Conservation (phyloP, 1,140 invertebrate species). For the Aporrectodea caliginosa region DNA sequence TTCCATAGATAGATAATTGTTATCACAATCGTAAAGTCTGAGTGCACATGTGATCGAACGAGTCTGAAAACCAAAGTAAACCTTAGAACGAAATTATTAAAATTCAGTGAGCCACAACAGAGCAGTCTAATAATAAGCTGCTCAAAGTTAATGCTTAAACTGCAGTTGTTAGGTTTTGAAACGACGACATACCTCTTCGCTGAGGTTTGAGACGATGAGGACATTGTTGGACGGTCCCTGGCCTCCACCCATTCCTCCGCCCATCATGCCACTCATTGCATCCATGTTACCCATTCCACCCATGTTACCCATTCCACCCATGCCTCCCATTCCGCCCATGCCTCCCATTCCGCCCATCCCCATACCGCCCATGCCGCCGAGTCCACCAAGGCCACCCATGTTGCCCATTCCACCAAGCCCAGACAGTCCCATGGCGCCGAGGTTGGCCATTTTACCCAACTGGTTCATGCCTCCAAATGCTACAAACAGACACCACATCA, state of each 20-base stretch:
- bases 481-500: background rate
- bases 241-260: background rate
- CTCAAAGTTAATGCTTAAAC: background rate
- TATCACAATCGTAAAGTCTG: background rate
- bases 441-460: background rate
- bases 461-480: background rate
- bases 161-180: background rate
- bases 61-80: background rate
- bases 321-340: background rate
- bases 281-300: background rate
- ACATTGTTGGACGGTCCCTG: constrained; percentile 33
- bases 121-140: background rate
- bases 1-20: no score
- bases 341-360: background rate
- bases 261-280: background rate
- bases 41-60: background rate
- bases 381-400: constrained; percentile 12
- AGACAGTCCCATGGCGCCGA: background rate
- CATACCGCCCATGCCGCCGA: constrained; percentile 1
- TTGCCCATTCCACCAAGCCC: background rate
- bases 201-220: constrained; percentile 53
- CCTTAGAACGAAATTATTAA: background rate
- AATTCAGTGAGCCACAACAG: background rate
- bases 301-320: background rate
- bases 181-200: constrained; percentile 48